phyloP scores from a whole-genome alignment of 92 coral and sea anemone genomes.

The Porites rus region DNA sequence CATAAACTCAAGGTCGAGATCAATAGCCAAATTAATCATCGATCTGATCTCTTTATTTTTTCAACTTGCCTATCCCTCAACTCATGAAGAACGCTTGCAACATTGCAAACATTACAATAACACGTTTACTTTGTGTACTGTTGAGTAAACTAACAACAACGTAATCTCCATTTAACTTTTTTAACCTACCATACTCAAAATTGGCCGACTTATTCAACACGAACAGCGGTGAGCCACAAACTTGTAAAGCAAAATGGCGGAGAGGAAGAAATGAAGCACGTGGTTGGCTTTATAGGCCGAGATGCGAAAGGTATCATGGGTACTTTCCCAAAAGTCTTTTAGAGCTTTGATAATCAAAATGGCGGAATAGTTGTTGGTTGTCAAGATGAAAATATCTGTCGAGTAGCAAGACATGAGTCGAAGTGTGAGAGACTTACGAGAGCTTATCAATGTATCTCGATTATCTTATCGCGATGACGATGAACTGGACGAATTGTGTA shows the following conservation, averaged over 20 bases:
- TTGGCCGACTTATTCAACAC: constrained; percentile 99
- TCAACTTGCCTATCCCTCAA: too few species aligned
- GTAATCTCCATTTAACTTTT: not conserved
- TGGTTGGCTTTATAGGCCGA: constrained; percentile 47
- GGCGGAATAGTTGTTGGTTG: constrained; percentile 69
- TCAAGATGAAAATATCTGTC: constrained; percentile 6
- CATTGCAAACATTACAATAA: not conserved
- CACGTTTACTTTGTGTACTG: too few species aligned
- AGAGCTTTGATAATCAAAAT: constrained; percentile 57
- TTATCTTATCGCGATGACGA: constrained; percentile 91
- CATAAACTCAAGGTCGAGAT: too few species aligned
- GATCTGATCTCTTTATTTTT: too few species aligned
- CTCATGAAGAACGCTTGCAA: not conserved
- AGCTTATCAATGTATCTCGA: constrained; percentile 88
- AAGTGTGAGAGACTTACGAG: constrained; percentile 91
- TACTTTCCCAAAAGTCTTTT: not conserved
- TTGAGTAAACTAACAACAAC: not conserved
- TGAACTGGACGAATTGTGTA: constrained; percentile 46
- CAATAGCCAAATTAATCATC: too few species aligned
- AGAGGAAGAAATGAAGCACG: constrained; percentile 67
- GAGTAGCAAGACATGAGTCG: constrained; percentile 71
- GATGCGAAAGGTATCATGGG: constrained; percentile 63
- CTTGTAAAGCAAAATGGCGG: constrained; percentile 75
- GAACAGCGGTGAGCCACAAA: constrained; percentile 99
- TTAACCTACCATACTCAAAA: constrained; percentile 80